Evolutionary conservation across 2,797 vertebrate species (phyloP), one percentile per base, ranked within the genome.

Genomic region (Macrochelys suwanniensis): DNA sequence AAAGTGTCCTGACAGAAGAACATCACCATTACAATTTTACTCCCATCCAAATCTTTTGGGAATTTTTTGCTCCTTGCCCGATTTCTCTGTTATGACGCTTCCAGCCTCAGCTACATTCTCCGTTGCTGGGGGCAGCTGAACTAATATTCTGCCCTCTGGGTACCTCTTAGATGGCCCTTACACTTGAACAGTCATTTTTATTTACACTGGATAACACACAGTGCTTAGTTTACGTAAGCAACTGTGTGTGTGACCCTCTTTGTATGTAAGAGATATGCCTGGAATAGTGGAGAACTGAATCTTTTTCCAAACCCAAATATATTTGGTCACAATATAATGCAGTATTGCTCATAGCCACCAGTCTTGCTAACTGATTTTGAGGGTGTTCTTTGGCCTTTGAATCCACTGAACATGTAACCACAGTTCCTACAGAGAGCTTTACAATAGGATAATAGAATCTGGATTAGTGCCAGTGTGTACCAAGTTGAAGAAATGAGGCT

Each of bases 361-460:
- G 82, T 94, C 86, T 91, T 93, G 87, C 94, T 93, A 91, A 87
- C 79, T 92, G 94, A 92, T 85, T 74, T 74, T 86, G 89, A 95
- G 51, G 31, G 33, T 93, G 59, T 92, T 95, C 65, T 68, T 93
- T 94, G 88, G 87, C 56, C 85, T 90, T 90, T 77, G 81, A 86
- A 92, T 84, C 90, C 56, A 89, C 23, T 89, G 83, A 37, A 42
- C 79, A 77, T 45, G 33, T 74, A 87, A 81, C 80, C 89, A 89
- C 61, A 54, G 11, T 92, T 91, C 89, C 95, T 80, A 80, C 25
- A 82, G 11, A 50, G 78, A 19, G 37, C 79, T 88, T 21, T 91
- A 6, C 21, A 45, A 3, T 45, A 79, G 37, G 56, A 25, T 71
- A 83, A 0, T 71, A 57, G 82, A 68, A 13, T 85, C 54, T 71